Evolutionary conservation across 2,888 invertebrate species (phyloP), one percentile per base, ranked within the genome.

Genomic region (Hedya salicella): DNA sequence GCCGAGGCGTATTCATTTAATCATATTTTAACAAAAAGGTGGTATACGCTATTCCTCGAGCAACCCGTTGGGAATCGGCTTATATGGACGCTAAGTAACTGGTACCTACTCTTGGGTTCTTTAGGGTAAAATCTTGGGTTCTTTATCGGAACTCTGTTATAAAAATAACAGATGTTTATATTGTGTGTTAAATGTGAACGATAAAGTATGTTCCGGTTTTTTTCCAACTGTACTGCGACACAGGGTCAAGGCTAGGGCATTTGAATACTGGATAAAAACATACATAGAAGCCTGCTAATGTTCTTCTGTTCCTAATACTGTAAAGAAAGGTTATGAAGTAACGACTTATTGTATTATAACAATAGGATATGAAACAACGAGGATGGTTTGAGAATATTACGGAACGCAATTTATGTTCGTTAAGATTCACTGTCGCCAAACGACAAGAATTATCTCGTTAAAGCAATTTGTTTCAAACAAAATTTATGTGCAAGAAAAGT

Each of bases 201-300:
- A 57, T 57, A 50, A 50, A 19, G 8, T n/a, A n/a, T 4, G 1
- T 16, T 11, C 16, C 30, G 3, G 30, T 40, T 52, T 59, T 60
- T 53, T 66, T 61, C 48, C 42, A 14, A 54, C 54, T 13, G 53
- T 66, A 61, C 54, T 60, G 61, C 66, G 66, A 16, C 60, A 32
- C 54, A 9, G 60, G 65, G 48, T 61, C 54, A 66, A 54, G 61
- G 54, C 6, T 25, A 39, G 30, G 60, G 30, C 48, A 54, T 25
- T 46, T 25, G 44, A 4, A 2, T 30, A 13, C 6, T 53, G 46
- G 25, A 59, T 49, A 40, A 40, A 62, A 44, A 44, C n/a, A n/a
- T n/a, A 32, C 17, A n/a, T 25, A 25, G 14, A 21, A 63, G 30
- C 40, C 39, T 19, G 16, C 36, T 21, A 39, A 49, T 16, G 21